These are phyloP conservation scores for Syrista parreyssii DNA, from an alignment of 2,888 invertebrate genomes.

Conservation along the genomic window DNA sequence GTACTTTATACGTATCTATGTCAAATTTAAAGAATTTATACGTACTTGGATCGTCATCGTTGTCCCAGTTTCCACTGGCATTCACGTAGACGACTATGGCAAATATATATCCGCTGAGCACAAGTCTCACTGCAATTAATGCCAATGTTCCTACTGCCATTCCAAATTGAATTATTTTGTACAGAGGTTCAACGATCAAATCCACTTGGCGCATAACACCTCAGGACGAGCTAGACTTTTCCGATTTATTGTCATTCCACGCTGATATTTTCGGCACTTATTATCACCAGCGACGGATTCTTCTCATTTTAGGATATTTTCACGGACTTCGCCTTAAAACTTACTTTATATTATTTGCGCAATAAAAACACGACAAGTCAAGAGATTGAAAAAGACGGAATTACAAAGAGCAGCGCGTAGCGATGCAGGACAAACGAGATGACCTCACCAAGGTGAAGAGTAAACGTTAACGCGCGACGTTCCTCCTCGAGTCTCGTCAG, in stretches of 20 bases:
- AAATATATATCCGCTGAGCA: conserved; percentile 42
- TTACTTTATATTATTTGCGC: background rate
- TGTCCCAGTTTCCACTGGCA: conserved; percentile 59
- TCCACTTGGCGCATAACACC: conserved; percentile 41
- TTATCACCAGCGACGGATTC: background rate
- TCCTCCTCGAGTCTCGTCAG: background rate
- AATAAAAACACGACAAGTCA: background rate
- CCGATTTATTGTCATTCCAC: conserved; percentile 52
- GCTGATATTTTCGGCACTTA: conserved; percentile 2
- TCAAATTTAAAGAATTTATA: background rate
- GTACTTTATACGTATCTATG: background rate
- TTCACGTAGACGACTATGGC: conserved; percentile 38
- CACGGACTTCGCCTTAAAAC: background rate
- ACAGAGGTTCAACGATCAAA: conserved; percentile 29
- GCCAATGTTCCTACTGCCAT: conserved; percentile 55
- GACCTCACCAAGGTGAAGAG: background rate
- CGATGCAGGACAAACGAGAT: background rate
- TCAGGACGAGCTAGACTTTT: conserved; percentile 17
- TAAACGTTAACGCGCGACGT: background rate
- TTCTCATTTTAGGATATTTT: background rate
- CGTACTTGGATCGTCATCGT: conserved; percentile 59
- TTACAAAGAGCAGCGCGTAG: background rate
- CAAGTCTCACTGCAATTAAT: conserved; percentile 50
- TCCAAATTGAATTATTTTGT: conserved; percentile 36
- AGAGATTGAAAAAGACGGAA: background rate